A percentile compares a stretch with the other conserved stretches of the same genome.
Evolutionary conservation across 2,888 invertebrate species (phyloP).

Genomic region (Cylindroiulus punctatus): DNA sequence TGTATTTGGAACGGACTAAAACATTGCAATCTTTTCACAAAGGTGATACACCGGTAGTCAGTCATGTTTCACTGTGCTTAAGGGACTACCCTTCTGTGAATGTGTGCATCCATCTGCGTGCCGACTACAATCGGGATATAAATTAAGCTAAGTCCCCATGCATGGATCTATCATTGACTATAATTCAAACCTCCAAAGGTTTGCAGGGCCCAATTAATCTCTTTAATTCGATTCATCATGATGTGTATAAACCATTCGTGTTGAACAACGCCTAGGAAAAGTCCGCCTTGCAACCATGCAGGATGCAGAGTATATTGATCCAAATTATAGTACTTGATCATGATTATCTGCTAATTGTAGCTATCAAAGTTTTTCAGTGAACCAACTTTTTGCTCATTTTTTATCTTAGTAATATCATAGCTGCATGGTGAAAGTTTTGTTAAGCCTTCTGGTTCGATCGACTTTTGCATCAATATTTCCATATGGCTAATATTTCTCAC

Average conservation of each 20-base stretch:
- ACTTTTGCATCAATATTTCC: too few species aligned
- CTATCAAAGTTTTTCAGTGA: not conserved
- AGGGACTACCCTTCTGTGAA: not conserved
- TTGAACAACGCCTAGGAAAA: not conserved
- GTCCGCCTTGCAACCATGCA: not conserved
- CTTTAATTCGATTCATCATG: slow-evolving; percentile 30
- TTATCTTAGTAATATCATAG: too few species aligned
- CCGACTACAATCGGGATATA: not conserved
- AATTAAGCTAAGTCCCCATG: not conserved
- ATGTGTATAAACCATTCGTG: not conserved
- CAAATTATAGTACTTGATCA: slow-evolving; percentile 30
- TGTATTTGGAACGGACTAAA: not conserved
- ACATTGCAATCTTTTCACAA: not conserved
- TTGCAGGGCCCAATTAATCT: not conserved
- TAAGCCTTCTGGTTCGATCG: too few species aligned
- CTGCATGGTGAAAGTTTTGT: too few species aligned
- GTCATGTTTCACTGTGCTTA: not conserved
- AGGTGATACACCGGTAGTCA: not conserved
- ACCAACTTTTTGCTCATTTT: too few species aligned
- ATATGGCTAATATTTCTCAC: too few species aligned
- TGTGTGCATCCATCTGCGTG: not conserved
- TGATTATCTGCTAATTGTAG: slow-evolving; percentile 10
- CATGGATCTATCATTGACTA: slow-evolving; percentile 6
- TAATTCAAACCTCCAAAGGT: slow-evolving; percentile 4
- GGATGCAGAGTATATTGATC: not conserved